These are phyloP conservation scores for Pseudonaja textilis DNA, from an alignment of 2,113 vertebrate species.

Conservation along the genomic window DNA sequence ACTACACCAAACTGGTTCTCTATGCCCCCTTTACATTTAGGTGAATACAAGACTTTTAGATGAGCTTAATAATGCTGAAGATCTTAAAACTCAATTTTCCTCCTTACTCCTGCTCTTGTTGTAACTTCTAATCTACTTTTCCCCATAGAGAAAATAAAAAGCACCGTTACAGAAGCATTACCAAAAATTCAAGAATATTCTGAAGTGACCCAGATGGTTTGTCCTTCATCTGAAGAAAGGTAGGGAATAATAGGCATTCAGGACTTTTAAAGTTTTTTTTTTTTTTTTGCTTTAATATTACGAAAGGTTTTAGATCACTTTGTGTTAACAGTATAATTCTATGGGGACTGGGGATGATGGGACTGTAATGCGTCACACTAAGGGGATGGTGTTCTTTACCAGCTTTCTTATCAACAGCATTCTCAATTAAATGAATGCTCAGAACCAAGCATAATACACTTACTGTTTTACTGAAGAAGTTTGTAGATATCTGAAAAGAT, in stretches of 20 bases:
- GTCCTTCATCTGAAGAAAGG: slow-evolving; percentile 35
- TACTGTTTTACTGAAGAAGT: neutral
- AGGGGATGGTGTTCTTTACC: neutral
- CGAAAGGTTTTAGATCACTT: neutral
- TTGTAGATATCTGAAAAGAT: neutral
- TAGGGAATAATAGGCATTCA: slow-evolving; percentile 35
- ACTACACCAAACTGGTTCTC: neutral
- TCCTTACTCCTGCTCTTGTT: neutral
- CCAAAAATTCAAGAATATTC: slow-evolving; percentile 57
- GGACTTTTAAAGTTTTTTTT: neutral
- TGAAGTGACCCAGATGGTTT: slow-evolving; percentile 12
- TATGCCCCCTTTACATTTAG: neutral
- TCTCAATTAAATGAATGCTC: neutral
- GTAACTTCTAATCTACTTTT: neutral
- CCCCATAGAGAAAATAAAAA: slow-evolving; percentile 37
- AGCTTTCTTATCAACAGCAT: neutral
- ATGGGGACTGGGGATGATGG: neutral
- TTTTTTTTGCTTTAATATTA: neutral
- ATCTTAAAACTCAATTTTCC: neutral
- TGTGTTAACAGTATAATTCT: neutral
- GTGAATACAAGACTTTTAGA: neutral
- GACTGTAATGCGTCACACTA: neutral
- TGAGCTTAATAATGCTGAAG: neutral
- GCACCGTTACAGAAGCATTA: slow-evolving; percentile 6
- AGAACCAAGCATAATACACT: neutral